These are phyloP conservation scores for Centropus bengalensis DNA, from an alignment of 2,113 vertebrate genomes.

Conservation along the genomic window DNA sequence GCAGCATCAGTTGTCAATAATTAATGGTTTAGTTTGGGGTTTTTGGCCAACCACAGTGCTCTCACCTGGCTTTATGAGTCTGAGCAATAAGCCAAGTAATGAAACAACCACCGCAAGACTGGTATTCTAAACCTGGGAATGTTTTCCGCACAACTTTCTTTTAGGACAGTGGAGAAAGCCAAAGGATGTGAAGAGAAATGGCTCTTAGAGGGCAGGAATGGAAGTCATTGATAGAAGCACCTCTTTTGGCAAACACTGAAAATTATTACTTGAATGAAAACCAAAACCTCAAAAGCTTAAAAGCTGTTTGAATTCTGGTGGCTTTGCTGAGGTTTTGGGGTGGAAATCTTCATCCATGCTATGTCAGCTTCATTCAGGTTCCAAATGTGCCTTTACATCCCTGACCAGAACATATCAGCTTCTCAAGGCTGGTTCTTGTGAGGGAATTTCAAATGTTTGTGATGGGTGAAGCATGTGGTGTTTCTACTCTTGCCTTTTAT, in stretches of 20 bases:
- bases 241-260: background rate
- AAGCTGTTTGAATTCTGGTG: background rate
- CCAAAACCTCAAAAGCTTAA: background rate
- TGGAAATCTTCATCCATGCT: background rate
- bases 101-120: background rate
- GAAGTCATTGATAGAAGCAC: background rate
- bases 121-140: background rate
- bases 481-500: background rate
- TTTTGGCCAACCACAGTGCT: background rate
- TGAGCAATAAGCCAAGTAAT: background rate
- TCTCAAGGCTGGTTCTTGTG: background rate
- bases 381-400: background rate
- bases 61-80: background rate
- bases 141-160: background rate
- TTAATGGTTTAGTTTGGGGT: background rate
- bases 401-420: background rate
- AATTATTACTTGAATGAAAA: background rate
- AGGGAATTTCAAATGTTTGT: background rate
- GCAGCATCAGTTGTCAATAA: background rate
- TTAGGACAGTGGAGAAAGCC: background rate
- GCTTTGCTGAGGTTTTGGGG: slow-evolving; percentile 3
- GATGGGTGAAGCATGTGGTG: background rate
- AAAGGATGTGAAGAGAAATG: background rate
- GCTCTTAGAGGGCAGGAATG: background rate
- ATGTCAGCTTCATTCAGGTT: background rate